Conservation (phyloP, 2,888 invertebrate genomes). For the Lingula anatina region DNA sequence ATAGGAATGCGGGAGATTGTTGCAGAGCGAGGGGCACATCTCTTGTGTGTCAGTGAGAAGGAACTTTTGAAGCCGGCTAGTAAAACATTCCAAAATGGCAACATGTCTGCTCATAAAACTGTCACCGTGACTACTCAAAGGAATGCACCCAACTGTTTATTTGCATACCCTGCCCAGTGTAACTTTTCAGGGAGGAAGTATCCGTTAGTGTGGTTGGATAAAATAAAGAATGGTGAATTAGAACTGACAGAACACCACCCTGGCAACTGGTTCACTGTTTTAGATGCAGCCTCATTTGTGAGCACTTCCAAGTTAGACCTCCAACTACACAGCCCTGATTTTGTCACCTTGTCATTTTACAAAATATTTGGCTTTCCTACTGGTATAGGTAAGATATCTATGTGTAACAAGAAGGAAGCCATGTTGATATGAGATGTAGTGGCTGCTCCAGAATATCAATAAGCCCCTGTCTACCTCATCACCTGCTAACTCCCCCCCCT, state of each 20-base stretch:
- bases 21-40: slow-evolving; percentile 14
- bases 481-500: no score
- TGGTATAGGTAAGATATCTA: slow-evolving; percentile 74
- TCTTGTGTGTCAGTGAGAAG: slow-evolving; percentile 27
- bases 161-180: slow-evolving; percentile 87
- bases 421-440: no score
- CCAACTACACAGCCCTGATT: slow-evolving; percentile 70
- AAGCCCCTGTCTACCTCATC: no score
- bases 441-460: no score
- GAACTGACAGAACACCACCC: slow-evolving; percentile 22
- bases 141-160: slow-evolving; percentile 53
- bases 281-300: slow-evolving; percentile 83
- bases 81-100: background rate
- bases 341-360: slow-evolving; percentile 89
- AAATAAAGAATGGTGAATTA: slow-evolving; percentile 64
- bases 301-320: slow-evolving; percentile 76
- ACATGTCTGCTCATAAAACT: background rate
- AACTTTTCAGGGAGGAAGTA: slow-evolving; percentile 93
- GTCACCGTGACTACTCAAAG: background rate
- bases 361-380: slow-evolving; percentile 96
- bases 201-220: slow-evolving; percentile 68
- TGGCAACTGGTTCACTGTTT: slow-evolving; percentile 57
- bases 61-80: slow-evolving; percentile 9
- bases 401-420: no score
- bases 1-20: slow-evolving; percentile 83